phyloP scores from a whole-genome alignment of 1,140 invertebrate genomes.

The Drosophila paulistorum region DNA sequence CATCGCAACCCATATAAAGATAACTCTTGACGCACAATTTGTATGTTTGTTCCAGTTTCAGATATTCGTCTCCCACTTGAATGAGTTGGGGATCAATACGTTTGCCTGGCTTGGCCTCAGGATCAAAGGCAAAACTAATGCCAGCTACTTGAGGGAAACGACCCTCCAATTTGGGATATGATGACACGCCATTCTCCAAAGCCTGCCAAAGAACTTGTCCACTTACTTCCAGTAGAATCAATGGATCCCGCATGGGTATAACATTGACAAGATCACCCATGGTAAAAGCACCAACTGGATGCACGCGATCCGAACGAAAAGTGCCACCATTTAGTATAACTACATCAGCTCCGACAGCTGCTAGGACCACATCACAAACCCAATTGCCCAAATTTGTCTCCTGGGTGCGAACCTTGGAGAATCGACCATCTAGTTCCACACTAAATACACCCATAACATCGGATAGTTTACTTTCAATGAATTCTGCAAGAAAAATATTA shows the following conservation, averaged over 20 bases:
- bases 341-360: constrained; percentile 91
- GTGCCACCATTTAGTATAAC: constrained; percentile 95
- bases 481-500: constrained; percentile 83
- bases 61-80: constrained; percentile 92
- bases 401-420: constrained; percentile 89
- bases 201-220: constrained; percentile 88
- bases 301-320: constrained; percentile 85
- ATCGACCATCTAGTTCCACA: constrained; percentile 93
- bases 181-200: constrained; percentile 90
- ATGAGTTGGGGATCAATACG: constrained; percentile 89
- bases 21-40: constrained; percentile 92
- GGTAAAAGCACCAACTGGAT: constrained; percentile 91
- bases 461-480: constrained; percentile 92
- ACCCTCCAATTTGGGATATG: constrained; percentile 92
- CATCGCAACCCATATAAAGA: constrained; percentile 91
- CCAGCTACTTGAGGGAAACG: constrained; percentile 91
- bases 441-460: constrained; percentile 91
- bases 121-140: constrained; percentile 93
- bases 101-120: constrained; percentile 87
- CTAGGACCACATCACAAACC: constrained; percentile 93
- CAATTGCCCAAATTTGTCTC: constrained; percentile 97
- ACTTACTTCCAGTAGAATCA: constrained; percentile 88
- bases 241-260: constrained; percentile 92
- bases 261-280: constrained; percentile 92
- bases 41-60: constrained; percentile 89